Conservation (phyloP, 2,113 vertebrate species). For the Notechis scutatus region DNA sequence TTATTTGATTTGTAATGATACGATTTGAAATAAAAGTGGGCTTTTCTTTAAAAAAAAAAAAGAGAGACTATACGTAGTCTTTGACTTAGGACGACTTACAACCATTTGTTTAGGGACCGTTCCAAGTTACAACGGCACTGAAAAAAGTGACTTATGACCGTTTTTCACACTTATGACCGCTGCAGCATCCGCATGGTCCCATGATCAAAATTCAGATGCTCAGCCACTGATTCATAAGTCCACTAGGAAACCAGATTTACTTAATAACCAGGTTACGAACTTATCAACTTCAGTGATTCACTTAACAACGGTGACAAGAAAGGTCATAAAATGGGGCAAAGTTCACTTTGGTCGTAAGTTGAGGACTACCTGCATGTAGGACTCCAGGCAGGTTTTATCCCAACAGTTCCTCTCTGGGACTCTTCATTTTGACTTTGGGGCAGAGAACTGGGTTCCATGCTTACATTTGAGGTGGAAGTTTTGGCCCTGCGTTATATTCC, state of each 20-base stretch:
- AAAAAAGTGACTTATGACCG: background rate
- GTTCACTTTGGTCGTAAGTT: no score
- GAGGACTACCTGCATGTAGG: background rate
- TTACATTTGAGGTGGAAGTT: background rate
- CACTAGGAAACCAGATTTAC: no score
- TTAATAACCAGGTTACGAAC: no score
- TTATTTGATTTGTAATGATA: no score
- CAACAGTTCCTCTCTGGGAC: background rate
- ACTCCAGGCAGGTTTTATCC: background rate
- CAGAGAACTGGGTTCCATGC: background rate
- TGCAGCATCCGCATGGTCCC: no score
- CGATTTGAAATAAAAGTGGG: background rate
- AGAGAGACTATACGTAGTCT: background rate
- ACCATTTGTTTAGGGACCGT: background rate
- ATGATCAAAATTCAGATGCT: no score
- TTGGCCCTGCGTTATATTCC: background rate
- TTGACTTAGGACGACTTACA: no score
- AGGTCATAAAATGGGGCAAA: no score
- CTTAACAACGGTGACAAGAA: no score
- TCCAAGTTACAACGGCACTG: no score
- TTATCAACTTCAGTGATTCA: no score
- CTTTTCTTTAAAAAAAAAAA: background rate
- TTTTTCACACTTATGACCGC: background rate
- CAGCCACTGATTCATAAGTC: no score
- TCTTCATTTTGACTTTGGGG: background rate